Evolutionary conservation across 2,888 invertebrate species (phyloP), one percentile per base, ranked within the genome.

Genomic region (Empis livida): DNA sequence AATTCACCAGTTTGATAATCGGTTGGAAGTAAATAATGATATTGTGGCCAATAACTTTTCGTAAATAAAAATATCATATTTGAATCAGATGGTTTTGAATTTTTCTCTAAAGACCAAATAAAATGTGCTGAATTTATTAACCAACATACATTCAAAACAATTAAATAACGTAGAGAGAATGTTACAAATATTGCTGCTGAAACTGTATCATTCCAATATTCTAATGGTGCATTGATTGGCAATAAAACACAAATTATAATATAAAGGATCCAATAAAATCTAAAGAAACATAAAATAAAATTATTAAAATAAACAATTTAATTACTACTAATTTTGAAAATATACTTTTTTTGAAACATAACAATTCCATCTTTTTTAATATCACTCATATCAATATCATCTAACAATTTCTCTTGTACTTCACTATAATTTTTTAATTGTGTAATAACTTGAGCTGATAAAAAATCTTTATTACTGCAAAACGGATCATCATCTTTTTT

Each of bases 1-100:
- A 75, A 89, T 66, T 90, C 89, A 10, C 84, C 82, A n/a, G 78
- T 79, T 59, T 85, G 84, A 67, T 85, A 89, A 59, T 90, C 89
- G 69, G 80, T 79, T 0, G 87, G 84, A 17, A 84, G 63, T 17
- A 85, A 60, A 57, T 89, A 88, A 60, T 90, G 89, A 60, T 86
- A 90, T 51, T 82, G 80, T 0, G 81, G 78, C 89, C 89, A 89
- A 61, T 82, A 81, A 3, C 80, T 80, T 63, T 82, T 84, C 5
- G 76, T 77, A 5, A 88, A 63, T 43, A 89, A 64, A 63, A 89
- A 89, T 10, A 88, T 80, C 52, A 79, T 69, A 62, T 85, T 86
- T 5, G 84, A 81, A 56, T 87, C 84, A 40, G 60, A 65, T 46
- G 65, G 73, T 76, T 80, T 75, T 79, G 87, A 81, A 78, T 65